Evolutionary conservation across 2,113 vertebrate genomes (phyloP).

Genomic region (Turdus rufiventris): DNA sequence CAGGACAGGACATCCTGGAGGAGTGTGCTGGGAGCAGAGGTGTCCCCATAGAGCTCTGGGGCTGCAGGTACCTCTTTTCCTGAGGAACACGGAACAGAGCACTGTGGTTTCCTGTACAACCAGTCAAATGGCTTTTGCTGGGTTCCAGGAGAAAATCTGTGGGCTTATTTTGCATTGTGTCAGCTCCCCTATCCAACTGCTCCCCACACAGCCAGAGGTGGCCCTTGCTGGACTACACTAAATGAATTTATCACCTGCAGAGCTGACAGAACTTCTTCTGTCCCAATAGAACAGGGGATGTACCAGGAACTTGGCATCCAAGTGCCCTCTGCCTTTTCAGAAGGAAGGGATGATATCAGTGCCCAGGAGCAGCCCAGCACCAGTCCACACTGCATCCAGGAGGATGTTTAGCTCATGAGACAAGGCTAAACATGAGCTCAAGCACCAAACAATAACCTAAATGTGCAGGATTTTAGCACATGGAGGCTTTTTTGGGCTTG

Average conservation of each 20-base stretch:
- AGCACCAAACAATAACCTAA: background rate
- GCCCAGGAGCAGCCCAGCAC: background rate
- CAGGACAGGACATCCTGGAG: background rate
- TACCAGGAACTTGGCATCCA: background rate
- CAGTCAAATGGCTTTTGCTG: background rate
- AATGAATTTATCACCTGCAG: background rate
- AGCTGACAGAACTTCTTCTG: background rate
- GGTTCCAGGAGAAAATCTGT: background rate
- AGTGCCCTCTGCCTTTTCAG: background rate
- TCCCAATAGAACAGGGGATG: background rate
- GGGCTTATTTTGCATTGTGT: background rate
- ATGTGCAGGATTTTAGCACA: background rate
- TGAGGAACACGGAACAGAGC: background rate
- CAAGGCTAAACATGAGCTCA: background rate
- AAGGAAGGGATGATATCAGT: background rate
- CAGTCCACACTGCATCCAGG: background rate
- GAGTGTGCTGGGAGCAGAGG: background rate
- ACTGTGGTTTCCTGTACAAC: background rate
- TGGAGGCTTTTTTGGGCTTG: background rate
- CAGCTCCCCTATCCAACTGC: background rate
- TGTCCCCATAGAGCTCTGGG: background rate
- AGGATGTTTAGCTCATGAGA: background rate
- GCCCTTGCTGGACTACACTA: background rate
- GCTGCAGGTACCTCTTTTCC: background rate
- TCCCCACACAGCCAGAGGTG: background rate